Conservation (phyloP, 2,888 invertebrate species). For the Leptopilina drosophilae region DNA sequence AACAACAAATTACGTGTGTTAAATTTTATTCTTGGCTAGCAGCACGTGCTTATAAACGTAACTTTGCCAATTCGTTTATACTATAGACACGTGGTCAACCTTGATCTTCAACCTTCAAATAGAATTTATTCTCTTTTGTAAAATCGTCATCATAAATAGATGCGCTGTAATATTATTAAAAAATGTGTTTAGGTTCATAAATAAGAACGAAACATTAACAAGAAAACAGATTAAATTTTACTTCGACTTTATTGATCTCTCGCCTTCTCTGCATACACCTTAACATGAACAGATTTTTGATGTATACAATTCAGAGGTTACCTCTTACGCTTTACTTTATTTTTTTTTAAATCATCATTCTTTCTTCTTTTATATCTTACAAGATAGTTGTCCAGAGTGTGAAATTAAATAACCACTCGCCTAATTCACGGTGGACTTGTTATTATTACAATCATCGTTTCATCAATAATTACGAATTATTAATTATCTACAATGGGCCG, state of each 20-base stretch:
- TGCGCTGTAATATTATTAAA: background rate
- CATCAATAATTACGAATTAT: conserved; percentile 66
- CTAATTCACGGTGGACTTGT: conserved; percentile 45
- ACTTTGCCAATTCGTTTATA: background rate
- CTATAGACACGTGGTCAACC: background rate
- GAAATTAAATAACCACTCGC: conserved; percentile 56
- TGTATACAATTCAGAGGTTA: conserved; percentile 69
- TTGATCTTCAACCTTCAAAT: conserved; percentile 18
- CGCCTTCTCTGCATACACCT: conserved; percentile 73
- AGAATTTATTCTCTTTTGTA: background rate
- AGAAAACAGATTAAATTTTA: conserved; percentile 57
- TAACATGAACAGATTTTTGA: conserved; percentile 75
- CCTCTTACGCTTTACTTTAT: conserved; percentile 60
- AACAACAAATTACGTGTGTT: conserved; percentile 7
- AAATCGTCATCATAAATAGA: too few relatives aligned
- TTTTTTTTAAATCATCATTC: too few relatives aligned
- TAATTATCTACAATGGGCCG: conserved; percentile 77
- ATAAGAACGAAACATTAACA: background rate
- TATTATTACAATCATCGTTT: conserved; percentile 48
- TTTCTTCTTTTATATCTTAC: conserved; percentile 62
- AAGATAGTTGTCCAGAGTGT: conserved; percentile 66
- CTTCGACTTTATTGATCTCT: conserved; percentile 71
- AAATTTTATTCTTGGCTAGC: conserved; percentile 11
- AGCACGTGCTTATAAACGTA: background rate
- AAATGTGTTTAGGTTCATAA: background rate